Evolutionary conservation across 2,888 invertebrate species (phyloP), one percentile per base, ranked within the genome.

Genomic region (Clusia tigrina): DNA sequence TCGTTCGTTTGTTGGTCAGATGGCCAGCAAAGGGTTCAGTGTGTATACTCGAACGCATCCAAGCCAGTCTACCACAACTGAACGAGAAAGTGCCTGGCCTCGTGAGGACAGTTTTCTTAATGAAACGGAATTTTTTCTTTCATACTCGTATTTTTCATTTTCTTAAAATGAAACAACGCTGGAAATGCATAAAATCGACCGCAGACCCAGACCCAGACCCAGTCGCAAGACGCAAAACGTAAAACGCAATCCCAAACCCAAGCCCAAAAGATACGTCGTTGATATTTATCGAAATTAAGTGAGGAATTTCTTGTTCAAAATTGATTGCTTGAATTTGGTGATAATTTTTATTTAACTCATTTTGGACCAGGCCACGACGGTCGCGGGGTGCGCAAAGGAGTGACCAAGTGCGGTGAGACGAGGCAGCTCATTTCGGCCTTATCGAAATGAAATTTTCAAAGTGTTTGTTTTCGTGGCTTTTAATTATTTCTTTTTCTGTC

Each of bases 221-320:
- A n/a, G n/a, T n/a, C n/a, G n/a, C n/a, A n/a, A n/a, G n/a, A n/a
- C n/a, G n/a, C n/a, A n/a, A n/a, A n/a, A n/a, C n/a, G n/a, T n/a
- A n/a, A n/a, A n/a, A n/a, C n/a, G n/a, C n/a, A n/a, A n/a, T n/a
- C n/a, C n/a, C 48, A 54, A 26, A 54, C 25, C 25, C 25, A 54
- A 54, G 25, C 25, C n/a, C n/a, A 15, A n/a, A n/a, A 25, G 54
- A 54, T 54, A 60, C 48, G 61, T 32, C 32, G 57, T 52, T 58
- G 67, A 66, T 66, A 67, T 26, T 76, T 75, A 76, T 76, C 75
- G 73, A 71, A 66, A 68, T 70, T 67, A 76, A 76, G 74, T 76
- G 76, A 74, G 70, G 71, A 74, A 74, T 72, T 74, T 73, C 74
- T 74, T 74, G 72, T 76, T 73, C 69, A 58, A 72, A 74, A 73